phyloP scores from a whole-genome alignment of 1,140 invertebrate genomes.

The Acromyrmex heyeri region DNA sequence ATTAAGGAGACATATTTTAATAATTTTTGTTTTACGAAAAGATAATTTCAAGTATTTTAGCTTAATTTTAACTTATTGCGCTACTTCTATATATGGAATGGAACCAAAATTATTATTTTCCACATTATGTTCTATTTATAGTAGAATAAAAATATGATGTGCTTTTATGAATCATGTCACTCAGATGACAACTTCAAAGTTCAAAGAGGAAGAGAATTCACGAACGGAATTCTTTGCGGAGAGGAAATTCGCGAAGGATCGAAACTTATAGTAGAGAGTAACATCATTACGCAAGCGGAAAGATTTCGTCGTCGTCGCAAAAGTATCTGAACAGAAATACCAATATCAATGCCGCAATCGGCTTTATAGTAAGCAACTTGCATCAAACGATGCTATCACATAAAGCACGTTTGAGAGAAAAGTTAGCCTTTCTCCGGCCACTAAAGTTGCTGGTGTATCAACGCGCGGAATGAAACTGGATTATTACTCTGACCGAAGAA shows the following conservation, averaged over 20 bases:
- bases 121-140: neutral
- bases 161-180: neutral
- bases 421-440: slow-evolving; percentile 5
- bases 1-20: neutral
- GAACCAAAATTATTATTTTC: neutral
- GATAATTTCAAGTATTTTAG: neutral
- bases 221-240: neutral
- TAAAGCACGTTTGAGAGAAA: slow-evolving; percentile 34
- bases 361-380: slow-evolving; percentile 45
- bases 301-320: slow-evolving; percentile 48
- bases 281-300: slow-evolving; percentile 48
- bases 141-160: slow-evolving; percentile 15
- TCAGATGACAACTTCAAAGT: slow-evolving; percentile 5
- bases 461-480: slow-evolving; percentile 23
- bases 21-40: neutral
- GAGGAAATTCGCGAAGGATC: neutral
- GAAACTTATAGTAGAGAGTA: slow-evolving; percentile 24
- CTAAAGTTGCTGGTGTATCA: slow-evolving; percentile 28
- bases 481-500: slow-evolving; percentile 44
- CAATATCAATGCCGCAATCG: slow-evolving; percentile 45
- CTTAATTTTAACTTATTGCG: neutral
- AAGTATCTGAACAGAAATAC: slow-evolving; percentile 42
- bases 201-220: neutral
- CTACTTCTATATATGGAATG: neutral
- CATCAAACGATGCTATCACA: slow-evolving; percentile 34